Evolutionary conservation across 2,888 invertebrate species (phyloP), one percentile per base, ranked within the genome.

Genomic region (Cephus rjabovi): DNA sequence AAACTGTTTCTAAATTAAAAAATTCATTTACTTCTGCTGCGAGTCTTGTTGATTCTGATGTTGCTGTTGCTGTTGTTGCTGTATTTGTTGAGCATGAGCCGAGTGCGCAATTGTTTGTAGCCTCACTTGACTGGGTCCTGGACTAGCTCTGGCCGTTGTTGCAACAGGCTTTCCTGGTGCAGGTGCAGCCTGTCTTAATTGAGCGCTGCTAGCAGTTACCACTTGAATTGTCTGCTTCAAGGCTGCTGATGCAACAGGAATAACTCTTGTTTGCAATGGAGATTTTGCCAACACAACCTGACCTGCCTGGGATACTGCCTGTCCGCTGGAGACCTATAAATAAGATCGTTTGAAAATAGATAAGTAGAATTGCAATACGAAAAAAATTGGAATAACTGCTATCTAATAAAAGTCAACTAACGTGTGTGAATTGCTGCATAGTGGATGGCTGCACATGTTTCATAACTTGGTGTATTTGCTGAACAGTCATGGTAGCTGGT

Each of bases 401-500:
- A 23, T 56, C 9, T 56, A 56, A 56, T 23, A 56, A 30, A 12
- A 30, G 31, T 31, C 11, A 68, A 89, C 90, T 78, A 81, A 92
- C 92, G 80, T 92, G 92, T 9, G 91, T 86, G 69, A 92, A 91
- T 74, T 92, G 90, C 78, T 92, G 92, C 83, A 91, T 86, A 0
- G 88, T 81, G 2, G 88, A 85, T 3, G 92, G 93, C 76, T 93
- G 93, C 0, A 93, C 93, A 78, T 95, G 94, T 81, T 95, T 94
- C 90, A 95, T 94, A 15, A 95, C 95, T 88, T 96, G 96, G 81
- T 96, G 95, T 73, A 96, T 93, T 87, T 96, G 96, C 84, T 96
- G 96, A 79, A 96, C 94, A 0, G 95, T 95, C 90, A 96, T 94
- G 0, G 95, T 94, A 0, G 94, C 93, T 0, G 94, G 93, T 68